phyloP scores from a whole-genome alignment of 2,113 vertebrate genomes.

The Ceratotherium simum region DNA sequence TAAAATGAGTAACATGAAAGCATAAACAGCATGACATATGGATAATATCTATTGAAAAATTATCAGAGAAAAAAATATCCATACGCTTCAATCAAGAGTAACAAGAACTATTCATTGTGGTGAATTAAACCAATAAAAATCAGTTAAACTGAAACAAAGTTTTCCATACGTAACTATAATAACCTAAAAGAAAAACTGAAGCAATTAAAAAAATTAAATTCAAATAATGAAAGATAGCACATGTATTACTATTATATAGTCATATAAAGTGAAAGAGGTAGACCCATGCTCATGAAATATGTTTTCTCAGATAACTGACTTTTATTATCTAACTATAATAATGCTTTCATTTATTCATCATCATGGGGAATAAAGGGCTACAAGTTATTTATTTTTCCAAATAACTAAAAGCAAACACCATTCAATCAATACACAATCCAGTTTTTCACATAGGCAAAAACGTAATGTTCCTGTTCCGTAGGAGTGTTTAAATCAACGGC shows the following conservation, averaged over 20 bases:
- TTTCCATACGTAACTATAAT: background rate
- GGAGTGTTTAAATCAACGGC: background rate
- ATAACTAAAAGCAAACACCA: background rate
- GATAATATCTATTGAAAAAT: background rate
- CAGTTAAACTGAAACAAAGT: background rate
- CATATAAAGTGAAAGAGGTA: background rate
- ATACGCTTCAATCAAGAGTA: background rate
- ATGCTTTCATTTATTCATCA: background rate
- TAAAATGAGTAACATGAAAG: background rate
- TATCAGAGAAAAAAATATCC: background rate
- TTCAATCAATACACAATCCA: background rate
- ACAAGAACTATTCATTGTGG: background rate
- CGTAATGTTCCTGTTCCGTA: background rate
- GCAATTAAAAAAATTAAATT: background rate
- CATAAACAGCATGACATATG: background rate
- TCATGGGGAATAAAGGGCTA: background rate
- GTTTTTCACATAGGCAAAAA: background rate
- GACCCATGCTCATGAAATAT: background rate
- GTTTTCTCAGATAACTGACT: background rate
- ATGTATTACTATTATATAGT: background rate
- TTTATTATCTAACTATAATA: background rate
- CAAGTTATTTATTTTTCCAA: background rate
- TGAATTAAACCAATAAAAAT: background rate
- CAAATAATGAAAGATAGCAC: background rate
- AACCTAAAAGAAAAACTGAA: conserved; percentile 14